These are phyloP conservation scores for Oxygymnocypris stewartii DNA, from an alignment of 2,113 vertebrate species.

Conservation along the genomic window DNA sequence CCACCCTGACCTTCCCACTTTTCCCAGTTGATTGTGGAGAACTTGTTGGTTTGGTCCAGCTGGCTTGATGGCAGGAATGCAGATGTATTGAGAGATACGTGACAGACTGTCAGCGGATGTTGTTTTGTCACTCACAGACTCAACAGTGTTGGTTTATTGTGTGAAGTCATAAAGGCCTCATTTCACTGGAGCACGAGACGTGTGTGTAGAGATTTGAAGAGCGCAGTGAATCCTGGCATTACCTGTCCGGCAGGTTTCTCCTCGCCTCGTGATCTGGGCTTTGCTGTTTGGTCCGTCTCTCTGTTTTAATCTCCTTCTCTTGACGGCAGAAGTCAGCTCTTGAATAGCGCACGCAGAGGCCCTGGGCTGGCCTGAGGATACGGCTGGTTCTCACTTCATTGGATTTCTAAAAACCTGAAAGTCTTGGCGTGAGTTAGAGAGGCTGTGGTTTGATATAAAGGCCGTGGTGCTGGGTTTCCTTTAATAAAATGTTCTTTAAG, in stretches of 20 bases:
- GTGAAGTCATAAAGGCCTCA: not conserved
- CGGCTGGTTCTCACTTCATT: not conserved
- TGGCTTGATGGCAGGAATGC: not conserved
- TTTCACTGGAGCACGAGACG: not conserved
- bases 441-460: not conserved
- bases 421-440: not conserved
- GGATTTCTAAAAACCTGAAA: constrained; percentile 7
- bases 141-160: not conserved
- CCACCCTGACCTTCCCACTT: not conserved
- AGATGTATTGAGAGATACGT: not conserved
- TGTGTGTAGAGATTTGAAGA: not conserved
- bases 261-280: not conserved
- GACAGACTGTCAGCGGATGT: not conserved
- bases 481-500: not conserved
- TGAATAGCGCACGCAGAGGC: not conserved
- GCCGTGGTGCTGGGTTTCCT: not conserved
- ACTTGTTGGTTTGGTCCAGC: not conserved
- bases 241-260: not conserved
- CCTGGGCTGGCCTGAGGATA: not conserved
- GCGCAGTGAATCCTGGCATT: not conserved
- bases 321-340: not conserved
- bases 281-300: not conserved
- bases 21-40: not conserved
- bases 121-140: not conserved
- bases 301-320: constrained; percentile 27